Conservation (phyloP, 2,113 vertebrate species). For the Castor canadensis region DNA sequence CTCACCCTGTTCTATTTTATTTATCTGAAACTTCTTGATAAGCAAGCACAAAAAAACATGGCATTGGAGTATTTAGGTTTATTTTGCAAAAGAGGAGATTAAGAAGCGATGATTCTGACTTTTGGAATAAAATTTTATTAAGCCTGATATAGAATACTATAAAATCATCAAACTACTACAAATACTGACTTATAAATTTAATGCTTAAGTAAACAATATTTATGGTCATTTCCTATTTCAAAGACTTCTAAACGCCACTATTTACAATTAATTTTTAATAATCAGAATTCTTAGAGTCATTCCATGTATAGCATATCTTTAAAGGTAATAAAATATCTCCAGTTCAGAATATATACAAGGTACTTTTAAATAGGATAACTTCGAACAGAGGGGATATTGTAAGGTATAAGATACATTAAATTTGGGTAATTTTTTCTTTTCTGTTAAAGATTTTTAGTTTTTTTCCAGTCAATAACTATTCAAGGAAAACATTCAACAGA, state of each 20-base stretch:
- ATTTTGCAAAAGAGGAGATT: conserved; percentile 22
- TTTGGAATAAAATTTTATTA: conserved; percentile 26
- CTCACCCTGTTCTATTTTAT: neutral
- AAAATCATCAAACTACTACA: conserved; percentile 28
- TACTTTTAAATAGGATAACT: neutral
- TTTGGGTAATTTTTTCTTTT: conserved; percentile 29
- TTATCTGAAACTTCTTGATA: conserved; percentile 50
- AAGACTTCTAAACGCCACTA: conserved; percentile 27
- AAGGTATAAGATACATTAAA: conserved; percentile 16
- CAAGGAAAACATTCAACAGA: neutral
- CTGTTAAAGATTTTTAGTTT: conserved; percentile 13
- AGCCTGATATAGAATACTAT: neutral
- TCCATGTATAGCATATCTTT: conserved; percentile 2
- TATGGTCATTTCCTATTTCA: neutral
- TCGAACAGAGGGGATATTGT: neutral
- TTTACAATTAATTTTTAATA: conserved; percentile 29
- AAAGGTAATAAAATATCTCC: conserved; percentile 20
- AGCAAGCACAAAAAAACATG: neutral
- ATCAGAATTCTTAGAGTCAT: neutral
- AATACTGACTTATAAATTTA: conserved; percentile 12
- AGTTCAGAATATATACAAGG: neutral
- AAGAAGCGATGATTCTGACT: conserved; percentile 25
- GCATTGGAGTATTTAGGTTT: neutral
- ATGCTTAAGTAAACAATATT: neutral
- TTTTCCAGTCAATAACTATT: conserved; percentile 32